A percentile compares a stretch with the other conserved stretches of the same genome.
phyloP scores from a whole-genome alignment of 2,113 vertebrate species.

The Gallinago media region DNA sequence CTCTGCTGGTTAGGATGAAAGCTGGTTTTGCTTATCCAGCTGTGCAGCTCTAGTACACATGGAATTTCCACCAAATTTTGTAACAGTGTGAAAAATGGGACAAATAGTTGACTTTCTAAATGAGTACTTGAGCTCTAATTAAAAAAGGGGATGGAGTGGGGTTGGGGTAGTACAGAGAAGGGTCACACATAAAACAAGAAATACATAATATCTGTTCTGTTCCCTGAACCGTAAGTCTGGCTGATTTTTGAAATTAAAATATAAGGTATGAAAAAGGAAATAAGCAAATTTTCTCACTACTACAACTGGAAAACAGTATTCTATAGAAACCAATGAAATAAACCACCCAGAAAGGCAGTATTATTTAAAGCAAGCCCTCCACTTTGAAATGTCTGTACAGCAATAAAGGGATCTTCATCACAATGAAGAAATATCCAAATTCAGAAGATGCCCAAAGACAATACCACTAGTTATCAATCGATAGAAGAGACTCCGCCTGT shows the following conservation, averaged over 20 bases:
- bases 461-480: background rate
- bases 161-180: background rate
- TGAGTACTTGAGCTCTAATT: background rate
- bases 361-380: background rate
- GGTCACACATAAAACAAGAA: background rate
- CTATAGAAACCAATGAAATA: background rate
- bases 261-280: background rate
- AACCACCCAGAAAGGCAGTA: background rate
- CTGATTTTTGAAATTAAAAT: background rate
- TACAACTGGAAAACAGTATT: background rate
- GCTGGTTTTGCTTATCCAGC: background rate
- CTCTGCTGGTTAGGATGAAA: background rate
- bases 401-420: background rate
- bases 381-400: background rate
- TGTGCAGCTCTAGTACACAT: background rate
- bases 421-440: background rate
- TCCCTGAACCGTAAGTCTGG: background rate
- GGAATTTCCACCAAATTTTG: background rate
- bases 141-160: background rate
- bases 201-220: background rate
- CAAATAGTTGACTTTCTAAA: background rate
- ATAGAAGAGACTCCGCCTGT: background rate
- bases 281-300: background rate
- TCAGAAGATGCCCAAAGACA: background rate
- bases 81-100: background rate